These are phyloP conservation scores for Cheiracanthium punctorium DNA, from an alignment of 2,888 invertebrate species.

Conservation along the genomic window DNA sequence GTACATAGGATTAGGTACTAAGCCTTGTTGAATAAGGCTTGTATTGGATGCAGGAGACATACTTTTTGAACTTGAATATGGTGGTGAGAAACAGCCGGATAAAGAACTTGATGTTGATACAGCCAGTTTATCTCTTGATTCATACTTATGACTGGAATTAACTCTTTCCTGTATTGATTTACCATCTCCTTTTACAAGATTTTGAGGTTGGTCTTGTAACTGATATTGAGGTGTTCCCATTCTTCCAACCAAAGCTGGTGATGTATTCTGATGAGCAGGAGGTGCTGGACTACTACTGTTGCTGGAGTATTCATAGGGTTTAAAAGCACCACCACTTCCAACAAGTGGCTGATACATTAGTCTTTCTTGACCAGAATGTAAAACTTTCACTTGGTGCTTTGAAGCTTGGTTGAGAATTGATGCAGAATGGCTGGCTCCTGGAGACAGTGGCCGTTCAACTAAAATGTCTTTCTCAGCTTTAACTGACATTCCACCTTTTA, in stretches of 20 bases:
- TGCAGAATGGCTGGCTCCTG: constrained; percentile 71
- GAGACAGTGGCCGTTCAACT: constrained; percentile 53
- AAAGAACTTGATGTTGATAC: constrained; percentile 63
- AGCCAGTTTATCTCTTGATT: constrained; percentile 72
- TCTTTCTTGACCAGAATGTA: constrained; percentile 62
- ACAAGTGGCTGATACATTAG: constrained; percentile 69
- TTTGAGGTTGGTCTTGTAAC: constrained; percentile 71
- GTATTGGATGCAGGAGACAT: constrained; percentile 53
- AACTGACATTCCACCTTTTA: constrained; percentile 12
- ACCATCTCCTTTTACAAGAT: constrained; percentile 71
- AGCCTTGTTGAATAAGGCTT: constrained; percentile 76
- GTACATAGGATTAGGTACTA: constrained; percentile 77
- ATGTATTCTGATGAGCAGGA: constrained; percentile 71
- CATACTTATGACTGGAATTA: constrained; percentile 42
- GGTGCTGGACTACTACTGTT: constrained; percentile 64
- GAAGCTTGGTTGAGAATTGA: constrained; percentile 56
- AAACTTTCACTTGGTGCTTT: constrained; percentile 65
- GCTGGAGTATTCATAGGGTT: constrained; percentile 71
- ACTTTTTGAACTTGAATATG: constrained; percentile 51
- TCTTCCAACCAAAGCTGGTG: constrained; percentile 49
- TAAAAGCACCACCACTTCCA: constrained; percentile 69
- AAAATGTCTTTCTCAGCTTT: constrained; percentile 45
- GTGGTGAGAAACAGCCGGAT: constrained; percentile 70
- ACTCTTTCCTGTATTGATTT: constrained; percentile 33
- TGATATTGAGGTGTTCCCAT: constrained; percentile 61